Conservation (phyloP, 2,888 invertebrate species). For the Biston betularia region DNA sequence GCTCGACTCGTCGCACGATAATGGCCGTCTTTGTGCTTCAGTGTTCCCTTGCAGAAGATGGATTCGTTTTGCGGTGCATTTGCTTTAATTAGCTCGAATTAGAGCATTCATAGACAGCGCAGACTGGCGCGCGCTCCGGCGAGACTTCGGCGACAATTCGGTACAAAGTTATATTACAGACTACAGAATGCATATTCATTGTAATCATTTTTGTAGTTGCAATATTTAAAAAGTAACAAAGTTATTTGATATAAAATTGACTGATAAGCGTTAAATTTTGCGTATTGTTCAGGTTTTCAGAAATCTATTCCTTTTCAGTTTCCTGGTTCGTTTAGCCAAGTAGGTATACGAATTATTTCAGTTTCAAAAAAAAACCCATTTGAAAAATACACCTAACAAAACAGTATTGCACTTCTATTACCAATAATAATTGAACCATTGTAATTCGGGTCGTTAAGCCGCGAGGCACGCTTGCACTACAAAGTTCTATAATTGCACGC, state of each 20-base stretch:
- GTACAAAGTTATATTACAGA: background rate
- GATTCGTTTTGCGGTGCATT: constrained; percentile 25
- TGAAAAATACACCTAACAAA: too few relatives aligned
- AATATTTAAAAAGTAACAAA: background rate
- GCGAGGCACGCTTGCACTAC: constrained; percentile 1
- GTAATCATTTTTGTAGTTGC: background rate
- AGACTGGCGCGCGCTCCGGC: background rate
- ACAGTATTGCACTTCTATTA: too few relatives aligned
- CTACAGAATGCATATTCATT: background rate
- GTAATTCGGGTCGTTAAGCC: background rate
- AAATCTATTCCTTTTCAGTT: too few relatives aligned
- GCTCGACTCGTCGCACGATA: background rate
- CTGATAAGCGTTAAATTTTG: too few relatives aligned
- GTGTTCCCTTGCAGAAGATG: background rate
- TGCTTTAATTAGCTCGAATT: constrained; percentile 5
- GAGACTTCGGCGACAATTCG: background rate
- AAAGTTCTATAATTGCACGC: constrained; percentile 12
- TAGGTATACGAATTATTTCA: too few relatives aligned
- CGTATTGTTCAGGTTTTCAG: too few relatives aligned
- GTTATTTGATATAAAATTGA: too few relatives aligned
- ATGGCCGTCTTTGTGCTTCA: constrained; percentile 1
- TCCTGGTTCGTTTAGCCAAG: too few relatives aligned
- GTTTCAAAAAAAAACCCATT: too few relatives aligned
- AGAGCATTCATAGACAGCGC: background rate
- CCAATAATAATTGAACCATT: background rate